Percentiles rank a stretch among this genome's conserved stretches.
phyloP scores from a whole-genome alignment of 2,113 vertebrate species.

The Strix uralensis region DNA sequence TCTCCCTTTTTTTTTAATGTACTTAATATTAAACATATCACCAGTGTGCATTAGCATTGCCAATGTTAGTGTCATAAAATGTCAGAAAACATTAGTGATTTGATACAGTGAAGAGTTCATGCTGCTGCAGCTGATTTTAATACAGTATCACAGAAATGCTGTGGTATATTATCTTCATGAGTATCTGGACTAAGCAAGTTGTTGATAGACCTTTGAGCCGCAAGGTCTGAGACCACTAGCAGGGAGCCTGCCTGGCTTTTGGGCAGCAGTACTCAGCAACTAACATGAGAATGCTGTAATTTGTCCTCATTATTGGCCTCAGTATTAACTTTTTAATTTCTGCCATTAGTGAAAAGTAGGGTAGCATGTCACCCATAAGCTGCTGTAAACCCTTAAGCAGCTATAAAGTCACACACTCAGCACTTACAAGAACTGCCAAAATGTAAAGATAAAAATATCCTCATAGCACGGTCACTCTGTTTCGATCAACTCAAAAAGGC shows the following conservation, averaged over 20 bases:
- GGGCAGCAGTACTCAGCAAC: not conserved
- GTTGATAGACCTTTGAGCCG: rapidly evolving
- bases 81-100: not conserved
- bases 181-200: not conserved
- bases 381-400: constrained; percentile 26
- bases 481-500: not conserved
- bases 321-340: not conserved
- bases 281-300: not conserved
- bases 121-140: not conserved
- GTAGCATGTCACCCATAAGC: not conserved
- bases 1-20: not conserved
- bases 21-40: not conserved
- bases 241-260: not conserved
- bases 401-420: not conserved
- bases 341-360: not conserved
- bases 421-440: not conserved
- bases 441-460: not conserved
- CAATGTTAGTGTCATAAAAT: not conserved
- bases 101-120: not conserved
- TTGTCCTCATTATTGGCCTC: not conserved
- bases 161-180: not conserved
- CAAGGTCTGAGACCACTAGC: not conserved
- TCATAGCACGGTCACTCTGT: not conserved
- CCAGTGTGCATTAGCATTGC: not conserved
- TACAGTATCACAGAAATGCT: not conserved